Evolutionary conservation across 2,888 invertebrate species (phyloP).

Genomic region (Pseudoips prasinana): DNA sequence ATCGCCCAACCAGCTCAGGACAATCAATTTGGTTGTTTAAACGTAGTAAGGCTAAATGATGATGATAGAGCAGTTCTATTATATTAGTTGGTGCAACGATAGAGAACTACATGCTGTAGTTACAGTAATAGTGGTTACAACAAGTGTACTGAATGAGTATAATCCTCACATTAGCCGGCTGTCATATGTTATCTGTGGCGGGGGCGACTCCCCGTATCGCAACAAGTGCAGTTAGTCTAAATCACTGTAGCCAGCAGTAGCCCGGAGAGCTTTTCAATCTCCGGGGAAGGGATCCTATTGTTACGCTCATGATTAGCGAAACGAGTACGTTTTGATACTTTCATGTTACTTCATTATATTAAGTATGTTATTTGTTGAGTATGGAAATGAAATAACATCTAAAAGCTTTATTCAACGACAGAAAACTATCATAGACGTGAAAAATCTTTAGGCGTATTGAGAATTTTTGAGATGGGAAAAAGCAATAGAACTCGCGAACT

Average conservation of each 20-base stretch:
- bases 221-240: constrained; percentile 76
- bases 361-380: too few relatives aligned
- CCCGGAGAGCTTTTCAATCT: constrained; percentile 62
- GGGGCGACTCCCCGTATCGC: constrained; percentile 45
- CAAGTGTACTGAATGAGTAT: constrained; percentile 51
- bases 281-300: constrained; percentile 60
- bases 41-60: too few relatives aligned
- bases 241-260: constrained; percentile 63
- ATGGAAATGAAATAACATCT: too few relatives aligned
- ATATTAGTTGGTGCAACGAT: constrained; percentile 22
- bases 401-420: too few relatives aligned
- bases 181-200: constrained; percentile 58
- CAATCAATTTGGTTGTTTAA: too few relatives aligned
- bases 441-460: too few relatives aligned
- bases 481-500: too few relatives aligned
- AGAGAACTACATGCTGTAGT: constrained; percentile 16
- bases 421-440: too few relatives aligned
- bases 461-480: too few relatives aligned
- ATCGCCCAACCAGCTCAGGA: too few relatives aligned
- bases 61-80: constrained; percentile 21
- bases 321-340: constrained; percentile 54
- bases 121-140: constrained; percentile 35
- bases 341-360: too few relatives aligned
- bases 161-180: constrained; percentile 62
- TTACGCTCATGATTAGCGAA: constrained; percentile 41